A percentile compares a stretch with the other conserved stretches of the same genome.
phyloP scores from a whole-genome alignment of 1,140 invertebrate genomes.

The Rhynchophorus ferrugineus region DNA sequence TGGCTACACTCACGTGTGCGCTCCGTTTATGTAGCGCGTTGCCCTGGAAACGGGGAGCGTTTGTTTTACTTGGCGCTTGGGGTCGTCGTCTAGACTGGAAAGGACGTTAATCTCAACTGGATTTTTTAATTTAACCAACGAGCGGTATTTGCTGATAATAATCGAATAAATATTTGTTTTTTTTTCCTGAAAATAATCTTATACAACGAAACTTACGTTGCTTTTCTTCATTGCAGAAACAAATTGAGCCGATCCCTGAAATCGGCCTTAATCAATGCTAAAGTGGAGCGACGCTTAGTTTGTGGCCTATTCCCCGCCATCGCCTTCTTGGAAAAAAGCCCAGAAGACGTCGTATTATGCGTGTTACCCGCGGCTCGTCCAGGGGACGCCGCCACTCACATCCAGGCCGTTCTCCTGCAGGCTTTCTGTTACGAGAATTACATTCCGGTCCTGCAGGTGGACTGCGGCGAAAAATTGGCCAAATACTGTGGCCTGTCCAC shows the following conservation, averaged over 20 bases:
- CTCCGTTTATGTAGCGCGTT: too few relatives aligned
- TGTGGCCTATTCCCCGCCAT: constrained; percentile 54
- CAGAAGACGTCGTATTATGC: constrained; percentile 54
- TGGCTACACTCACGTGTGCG: not conserved
- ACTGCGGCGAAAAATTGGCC: constrained; percentile 36
- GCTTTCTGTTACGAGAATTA: constrained; percentile 63
- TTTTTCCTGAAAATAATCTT: not conserved
- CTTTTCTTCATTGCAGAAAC: constrained; percentile 28
- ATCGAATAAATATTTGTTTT: too few relatives aligned
- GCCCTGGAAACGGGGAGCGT: too few relatives aligned
- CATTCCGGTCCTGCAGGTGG: constrained; percentile 50
- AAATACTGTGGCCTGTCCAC: constrained; percentile 30
- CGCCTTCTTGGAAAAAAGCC: constrained; percentile 50
- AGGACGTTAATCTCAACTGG: too few relatives aligned
- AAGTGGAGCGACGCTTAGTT: constrained; percentile 50
- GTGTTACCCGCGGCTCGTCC: constrained; percentile 51
- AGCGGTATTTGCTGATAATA: too few relatives aligned
- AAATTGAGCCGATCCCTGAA: constrained; percentile 47
- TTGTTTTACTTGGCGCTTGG: too few relatives aligned
- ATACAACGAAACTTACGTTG: not conserved
- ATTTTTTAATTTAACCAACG: too few relatives aligned
- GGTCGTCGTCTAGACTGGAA: too few relatives aligned
- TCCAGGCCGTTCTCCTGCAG: constrained; percentile 60
- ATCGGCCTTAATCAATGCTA: constrained; percentile 49
- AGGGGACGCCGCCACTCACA: constrained; percentile 57